phyloP scores from a whole-genome alignment of 2,797 vertebrate genomes.

The Gobionotothen gibberifrons region DNA sequence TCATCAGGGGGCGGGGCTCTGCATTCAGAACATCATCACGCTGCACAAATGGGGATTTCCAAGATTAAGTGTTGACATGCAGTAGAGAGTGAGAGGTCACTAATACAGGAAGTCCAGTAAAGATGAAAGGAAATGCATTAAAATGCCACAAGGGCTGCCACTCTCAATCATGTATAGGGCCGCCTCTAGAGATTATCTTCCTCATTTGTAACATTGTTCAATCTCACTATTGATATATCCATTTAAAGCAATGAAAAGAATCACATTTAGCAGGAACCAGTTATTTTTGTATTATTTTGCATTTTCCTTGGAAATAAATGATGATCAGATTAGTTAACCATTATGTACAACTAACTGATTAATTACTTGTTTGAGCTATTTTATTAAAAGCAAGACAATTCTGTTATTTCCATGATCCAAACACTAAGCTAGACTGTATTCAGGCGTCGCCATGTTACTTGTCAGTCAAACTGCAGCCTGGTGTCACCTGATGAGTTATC shows the following conservation, averaged over 20 bases:
- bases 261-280: background rate
- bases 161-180: too few species aligned
- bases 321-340: background rate
- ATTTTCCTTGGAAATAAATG: background rate
- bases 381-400: background rate
- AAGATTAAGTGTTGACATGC: slow-evolving; percentile 52
- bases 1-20: slow-evolving; percentile 34
- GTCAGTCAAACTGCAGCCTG: slow-evolving; percentile 33
- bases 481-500: slow-evolving; percentile 52
- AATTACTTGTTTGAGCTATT: background rate
- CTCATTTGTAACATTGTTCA: background rate
- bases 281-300: too few species aligned
- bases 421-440: background rate
- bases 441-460: background rate
- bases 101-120: slow-evolving; percentile 23
- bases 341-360: background rate
- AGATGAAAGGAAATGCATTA: slow-evolving; percentile 1
- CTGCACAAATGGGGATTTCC: slow-evolving; percentile 59
- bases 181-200: background rate
- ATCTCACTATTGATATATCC: too few species aligned
- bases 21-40: slow-evolving; percentile 15
- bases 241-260: too few species aligned
- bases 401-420: background rate
- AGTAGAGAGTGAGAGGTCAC: slow-evolving; percentile 28
- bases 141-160: background rate